phyloP scores from a whole-genome alignment of 2,797 vertebrate genomes.

The Mergus octosetaceus region DNA sequence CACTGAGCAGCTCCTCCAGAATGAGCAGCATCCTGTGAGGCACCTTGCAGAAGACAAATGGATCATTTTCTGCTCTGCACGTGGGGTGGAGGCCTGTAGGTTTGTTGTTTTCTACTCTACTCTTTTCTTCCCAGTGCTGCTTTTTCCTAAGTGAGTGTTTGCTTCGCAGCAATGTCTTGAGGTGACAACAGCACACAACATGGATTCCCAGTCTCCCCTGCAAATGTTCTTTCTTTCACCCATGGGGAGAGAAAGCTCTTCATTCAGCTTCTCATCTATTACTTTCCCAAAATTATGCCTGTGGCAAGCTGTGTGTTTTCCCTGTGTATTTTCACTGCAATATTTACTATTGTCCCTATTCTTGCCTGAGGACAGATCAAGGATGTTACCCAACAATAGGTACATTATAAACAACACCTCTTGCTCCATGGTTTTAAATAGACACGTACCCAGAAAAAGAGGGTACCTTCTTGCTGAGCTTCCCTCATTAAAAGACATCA shows the following conservation, averaged over 20 bases:
- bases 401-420: not conserved
- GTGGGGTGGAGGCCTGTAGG: not conserved
- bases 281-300: not conserved
- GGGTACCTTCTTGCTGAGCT: not conserved
- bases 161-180: not conserved
- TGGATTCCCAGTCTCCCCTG: not conserved
- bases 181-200: not conserved
- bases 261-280: not conserved
- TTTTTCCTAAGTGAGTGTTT: not conserved
- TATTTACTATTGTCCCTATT: not conserved
- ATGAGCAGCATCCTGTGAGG: not conserved
- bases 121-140: not conserved
- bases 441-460: not conserved
- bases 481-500: not conserved
- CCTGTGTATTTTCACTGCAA: not conserved
- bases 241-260: accelerated
- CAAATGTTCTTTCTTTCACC: not conserved
- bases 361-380: not conserved
- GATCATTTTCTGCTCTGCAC: not conserved
- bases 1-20: not conserved
- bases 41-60: not conserved
- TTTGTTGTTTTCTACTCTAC: not conserved
- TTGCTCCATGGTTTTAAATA: not conserved
- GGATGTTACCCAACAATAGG: accelerated
- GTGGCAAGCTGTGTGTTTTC: not conserved